phyloP scores from a whole-genome alignment of 2,888 invertebrate species.

The Lamellibrachia satsuma region DNA sequence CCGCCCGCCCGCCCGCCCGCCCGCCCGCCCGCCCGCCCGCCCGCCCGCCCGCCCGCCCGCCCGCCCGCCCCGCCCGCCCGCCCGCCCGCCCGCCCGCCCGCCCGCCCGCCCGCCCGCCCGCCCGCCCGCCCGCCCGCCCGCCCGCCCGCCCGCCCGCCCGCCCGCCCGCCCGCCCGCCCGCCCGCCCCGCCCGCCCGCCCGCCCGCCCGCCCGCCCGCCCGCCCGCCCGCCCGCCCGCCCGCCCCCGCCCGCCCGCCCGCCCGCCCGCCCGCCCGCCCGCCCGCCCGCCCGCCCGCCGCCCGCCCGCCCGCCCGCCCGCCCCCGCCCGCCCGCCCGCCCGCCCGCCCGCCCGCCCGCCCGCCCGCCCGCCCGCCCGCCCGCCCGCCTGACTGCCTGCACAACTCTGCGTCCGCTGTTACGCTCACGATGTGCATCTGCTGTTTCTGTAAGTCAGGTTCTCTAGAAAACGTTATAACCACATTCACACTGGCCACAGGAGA shows the following conservation, averaged over 20 bases:
- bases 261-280: neutral
- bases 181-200: neutral
- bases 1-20: neutral
- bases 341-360: neutral
- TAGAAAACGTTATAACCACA: neutral
- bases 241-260: neutral
- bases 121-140: neutral
- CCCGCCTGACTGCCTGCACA: neutral
- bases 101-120: neutral
- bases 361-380: neutral
- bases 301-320: neutral
- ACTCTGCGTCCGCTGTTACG: neutral
- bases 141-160: too few species aligned
- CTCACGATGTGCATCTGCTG: neutral
- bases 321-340: neutral
- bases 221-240: neutral
- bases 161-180: neutral
- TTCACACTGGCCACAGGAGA: neutral
- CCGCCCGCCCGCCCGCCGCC: neutral
- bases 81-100: neutral
- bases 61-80: neutral
- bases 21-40: neutral
- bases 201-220: neutral
- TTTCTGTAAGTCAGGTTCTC: neutral
- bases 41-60: neutral